These are phyloP conservation scores for Ochotona curzoniae DNA, from an alignment of 2,113 vertebrate species.

Conservation along the genomic window DNA sequence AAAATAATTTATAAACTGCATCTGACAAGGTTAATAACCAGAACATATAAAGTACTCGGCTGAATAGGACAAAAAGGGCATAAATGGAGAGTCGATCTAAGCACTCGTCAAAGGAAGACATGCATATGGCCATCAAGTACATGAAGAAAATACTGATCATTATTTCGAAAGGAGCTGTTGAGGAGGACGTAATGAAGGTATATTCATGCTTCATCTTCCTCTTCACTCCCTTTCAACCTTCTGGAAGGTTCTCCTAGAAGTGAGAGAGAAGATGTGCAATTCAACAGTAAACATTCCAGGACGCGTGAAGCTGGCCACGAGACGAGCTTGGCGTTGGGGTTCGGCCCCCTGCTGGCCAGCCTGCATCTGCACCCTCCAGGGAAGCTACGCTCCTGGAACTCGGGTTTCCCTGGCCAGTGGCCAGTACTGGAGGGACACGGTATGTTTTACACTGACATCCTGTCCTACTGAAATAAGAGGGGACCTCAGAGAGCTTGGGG, in stretches of 20 bases:
- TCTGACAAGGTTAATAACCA: too few relatives aligned
- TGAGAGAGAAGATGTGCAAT: neutral
- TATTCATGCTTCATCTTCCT: neutral
- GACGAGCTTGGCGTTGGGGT: neutral
- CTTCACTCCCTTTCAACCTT: slow-evolving; percentile 7
- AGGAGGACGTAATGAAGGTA: neutral
- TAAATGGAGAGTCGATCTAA: too few relatives aligned
- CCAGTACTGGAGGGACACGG: neutral
- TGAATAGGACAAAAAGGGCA: too few relatives aligned
- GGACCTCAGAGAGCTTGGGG: neutral
- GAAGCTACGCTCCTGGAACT: neutral
- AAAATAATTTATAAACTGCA: too few relatives aligned
- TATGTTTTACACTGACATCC: neutral
- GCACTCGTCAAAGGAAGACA: too few relatives aligned
- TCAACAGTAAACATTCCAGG: neutral
- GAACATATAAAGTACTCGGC: too few relatives aligned
- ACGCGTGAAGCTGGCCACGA: neutral
- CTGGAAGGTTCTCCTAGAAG: slow-evolving; percentile 43
- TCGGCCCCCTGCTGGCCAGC: rapidly evolving
- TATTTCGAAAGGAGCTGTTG: neutral
- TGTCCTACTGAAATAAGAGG: neutral
- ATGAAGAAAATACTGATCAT: neutral
- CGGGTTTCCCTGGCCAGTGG: rapidly evolving
- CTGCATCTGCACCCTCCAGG: neutral
- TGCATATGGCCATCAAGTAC: too few relatives aligned